These are phyloP conservation scores for Thalassoma bifasciatum DNA, from an alignment of 2,113 vertebrate genomes.

Conservation along the genomic window DNA sequence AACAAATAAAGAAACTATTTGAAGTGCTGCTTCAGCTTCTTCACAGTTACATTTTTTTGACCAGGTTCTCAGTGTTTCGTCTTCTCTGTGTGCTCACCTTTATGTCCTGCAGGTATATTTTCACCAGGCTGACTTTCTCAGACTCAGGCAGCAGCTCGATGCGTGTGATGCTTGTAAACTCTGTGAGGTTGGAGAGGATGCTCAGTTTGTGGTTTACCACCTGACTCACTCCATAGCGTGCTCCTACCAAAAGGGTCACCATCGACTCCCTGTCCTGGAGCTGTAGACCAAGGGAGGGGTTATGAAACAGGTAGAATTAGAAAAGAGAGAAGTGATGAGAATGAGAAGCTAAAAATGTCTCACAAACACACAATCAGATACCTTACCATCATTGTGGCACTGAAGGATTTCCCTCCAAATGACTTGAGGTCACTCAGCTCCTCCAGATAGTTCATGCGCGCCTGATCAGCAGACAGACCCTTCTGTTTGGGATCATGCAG, in stretches of 20 bases:
- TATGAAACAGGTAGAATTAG: background rate
- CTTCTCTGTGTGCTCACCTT: conserved; percentile 84
- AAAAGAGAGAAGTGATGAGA: background rate
- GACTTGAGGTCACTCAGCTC: conserved; percentile 94
- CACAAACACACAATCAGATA: background rate
- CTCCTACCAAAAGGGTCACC: conserved; percentile 91
- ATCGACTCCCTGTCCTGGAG: conserved; percentile 95
- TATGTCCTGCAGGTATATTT: conserved; percentile 95
- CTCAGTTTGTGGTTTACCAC: conserved; percentile 96
- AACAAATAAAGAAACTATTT: background rate
- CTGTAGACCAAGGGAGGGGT: conserved; percentile 67
- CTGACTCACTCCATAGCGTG: conserved; percentile 94
- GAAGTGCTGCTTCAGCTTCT: conserved; percentile 13
- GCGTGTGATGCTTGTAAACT: conserved; percentile 92
- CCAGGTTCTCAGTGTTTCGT: background rate
- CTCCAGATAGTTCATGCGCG: conserved; percentile 91
- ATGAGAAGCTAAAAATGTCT: background rate
- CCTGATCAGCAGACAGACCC: conserved; percentile 86
- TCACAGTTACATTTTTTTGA: background rate
- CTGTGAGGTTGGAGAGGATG: conserved; percentile 90
- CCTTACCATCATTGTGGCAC: conserved; percentile 93
- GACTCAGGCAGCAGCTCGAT: conserved; percentile 92
- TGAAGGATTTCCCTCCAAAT: conserved; percentile 93
- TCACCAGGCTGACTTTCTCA: conserved; percentile 93
- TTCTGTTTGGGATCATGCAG: conserved; percentile 92